Evolutionary conservation across 2,888 invertebrate species (phyloP).

Genomic region (Tipula vernalis): DNA sequence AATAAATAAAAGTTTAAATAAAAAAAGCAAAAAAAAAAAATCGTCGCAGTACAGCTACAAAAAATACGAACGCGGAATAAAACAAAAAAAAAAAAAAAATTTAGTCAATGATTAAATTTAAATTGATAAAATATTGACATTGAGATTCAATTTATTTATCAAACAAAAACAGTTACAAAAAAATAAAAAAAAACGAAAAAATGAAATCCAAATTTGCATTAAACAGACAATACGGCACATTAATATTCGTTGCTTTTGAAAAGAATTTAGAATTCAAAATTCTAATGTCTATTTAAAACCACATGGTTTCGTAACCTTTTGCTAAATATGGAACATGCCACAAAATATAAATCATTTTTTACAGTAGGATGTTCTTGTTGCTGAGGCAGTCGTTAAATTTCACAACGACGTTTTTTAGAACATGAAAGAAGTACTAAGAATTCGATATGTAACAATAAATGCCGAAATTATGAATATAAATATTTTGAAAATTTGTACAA

Average conservation of each 20-base stretch:
- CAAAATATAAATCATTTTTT: no score
- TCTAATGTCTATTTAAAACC: background rate
- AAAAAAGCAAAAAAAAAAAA: background rate
- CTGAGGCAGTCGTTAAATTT: no score
- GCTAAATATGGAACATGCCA: background rate
- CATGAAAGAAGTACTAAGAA: no score
- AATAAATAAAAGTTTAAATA: background rate
- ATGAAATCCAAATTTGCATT: background rate
- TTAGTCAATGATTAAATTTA: constrained; percentile 4
- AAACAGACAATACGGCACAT: background rate
- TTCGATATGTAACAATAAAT: no score
- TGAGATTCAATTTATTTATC: background rate
- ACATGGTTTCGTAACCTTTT: background rate
- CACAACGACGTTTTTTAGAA: no score
- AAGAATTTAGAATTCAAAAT: background rate
- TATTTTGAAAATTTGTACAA: no score
- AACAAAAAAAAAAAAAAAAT: background rate
- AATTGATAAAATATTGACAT: constrained; percentile 4
- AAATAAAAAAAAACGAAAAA: background rate
- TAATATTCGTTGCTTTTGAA: background rate
- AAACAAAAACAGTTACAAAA: background rate
- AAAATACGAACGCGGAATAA: background rate
- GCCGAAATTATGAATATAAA: no score
- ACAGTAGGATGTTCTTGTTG: no score
- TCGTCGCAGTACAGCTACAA: background rate